A percentile compares a stretch with the other conserved stretches of the same genome.
Evolutionary conservation across 2,113 vertebrate genomes (phyloP).

Genomic region (Melanerpes aurifrons): DNA sequence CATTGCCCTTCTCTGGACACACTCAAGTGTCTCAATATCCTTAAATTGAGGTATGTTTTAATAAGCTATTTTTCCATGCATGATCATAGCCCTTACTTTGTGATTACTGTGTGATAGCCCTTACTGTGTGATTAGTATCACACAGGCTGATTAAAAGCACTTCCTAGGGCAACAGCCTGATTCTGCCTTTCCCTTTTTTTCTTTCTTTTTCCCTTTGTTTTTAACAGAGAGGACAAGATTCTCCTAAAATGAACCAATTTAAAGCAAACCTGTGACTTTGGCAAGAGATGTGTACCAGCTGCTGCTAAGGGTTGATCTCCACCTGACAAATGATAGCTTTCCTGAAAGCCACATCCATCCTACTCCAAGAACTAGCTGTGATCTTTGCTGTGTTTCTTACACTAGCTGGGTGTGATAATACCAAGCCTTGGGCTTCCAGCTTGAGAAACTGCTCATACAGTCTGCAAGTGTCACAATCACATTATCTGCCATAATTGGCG

Average conservation of each 20-base stretch:
- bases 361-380: not conserved
- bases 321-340: not conserved
- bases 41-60: too few relatives aligned
- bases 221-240: not conserved
- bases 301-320: constrained; percentile 11
- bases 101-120: too few relatives aligned
- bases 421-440: constrained; percentile 9
- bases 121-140: not conserved
- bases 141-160: constrained; percentile 16
- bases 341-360: not conserved
- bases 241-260: not conserved
- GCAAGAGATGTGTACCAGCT: not conserved
- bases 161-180: not conserved
- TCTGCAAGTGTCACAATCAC: constrained; percentile 56
- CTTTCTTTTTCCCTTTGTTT: not conserved
- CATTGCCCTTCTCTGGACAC: too few relatives aligned
- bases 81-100: too few relatives aligned
- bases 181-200: not conserved
- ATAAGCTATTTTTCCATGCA: too few relatives aligned
- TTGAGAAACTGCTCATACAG: constrained; percentile 38
- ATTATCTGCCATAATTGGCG: constrained; percentile 25
- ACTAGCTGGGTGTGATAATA: not conserved
- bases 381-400: constrained; percentile 9
- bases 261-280: not conserved
- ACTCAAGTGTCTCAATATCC: too few relatives aligned